Evolutionary conservation across 2,113 vertebrate genomes (phyloP).

Genomic region (Gambusia holbrooki): DNA sequence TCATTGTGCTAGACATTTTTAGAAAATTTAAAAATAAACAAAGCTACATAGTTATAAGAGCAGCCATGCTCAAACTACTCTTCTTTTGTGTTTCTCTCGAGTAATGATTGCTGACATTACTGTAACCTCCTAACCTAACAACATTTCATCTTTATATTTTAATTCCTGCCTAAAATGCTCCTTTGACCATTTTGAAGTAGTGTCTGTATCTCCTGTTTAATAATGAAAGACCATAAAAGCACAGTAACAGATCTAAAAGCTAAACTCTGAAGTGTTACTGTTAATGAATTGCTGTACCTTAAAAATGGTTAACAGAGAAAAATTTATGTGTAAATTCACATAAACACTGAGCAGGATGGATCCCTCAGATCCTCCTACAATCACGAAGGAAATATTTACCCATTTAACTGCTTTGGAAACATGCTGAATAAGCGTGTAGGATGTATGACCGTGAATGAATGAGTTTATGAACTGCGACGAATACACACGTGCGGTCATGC

Average conservation of each 20-base stretch:
- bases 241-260: not conserved
- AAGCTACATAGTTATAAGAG: too few species aligned
- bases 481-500: slow-evolving; percentile 6
- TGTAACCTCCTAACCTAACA: too few species aligned
- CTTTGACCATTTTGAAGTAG: too few species aligned
- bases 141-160: too few species aligned
- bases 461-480: not conserved
- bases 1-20: too few species aligned
- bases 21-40: too few species aligned
- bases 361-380: slow-evolving; percentile 50
- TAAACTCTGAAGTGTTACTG: not conserved
- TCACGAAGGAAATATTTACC: slow-evolving; percentile 60
- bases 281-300: slow-evolving; percentile 22
- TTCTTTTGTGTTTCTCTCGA: too few species aligned
- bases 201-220: too few species aligned
- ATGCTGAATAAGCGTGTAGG: slow-evolving; percentile 61
- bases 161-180: too few species aligned
- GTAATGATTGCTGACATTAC: too few species aligned
- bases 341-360: slow-evolving; percentile 42
- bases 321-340: slow-evolving; percentile 27
- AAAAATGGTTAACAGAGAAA: slow-evolving; percentile 24
- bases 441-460: slow-evolving; percentile 32
- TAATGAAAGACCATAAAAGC: not conserved
- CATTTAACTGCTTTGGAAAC: slow-evolving; percentile 46
- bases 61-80: too few species aligned